These are phyloP conservation scores for Drosophila glabriapex DNA, from an alignment of 2,888 invertebrate species.

Conservation along the genomic window DNA sequence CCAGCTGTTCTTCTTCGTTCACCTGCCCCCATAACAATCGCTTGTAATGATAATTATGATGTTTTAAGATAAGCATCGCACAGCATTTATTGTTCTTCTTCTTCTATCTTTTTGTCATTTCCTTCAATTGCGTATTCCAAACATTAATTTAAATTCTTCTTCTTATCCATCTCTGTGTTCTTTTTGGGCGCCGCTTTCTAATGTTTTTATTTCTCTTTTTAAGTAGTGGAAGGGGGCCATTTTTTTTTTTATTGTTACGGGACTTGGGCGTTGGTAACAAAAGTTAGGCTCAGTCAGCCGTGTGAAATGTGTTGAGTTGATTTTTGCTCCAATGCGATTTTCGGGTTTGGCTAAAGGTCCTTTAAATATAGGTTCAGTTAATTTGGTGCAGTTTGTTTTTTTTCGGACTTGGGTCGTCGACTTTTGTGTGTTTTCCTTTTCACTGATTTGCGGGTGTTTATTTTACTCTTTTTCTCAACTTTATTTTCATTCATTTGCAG, in stretches of 20 bases:
- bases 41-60: slow-evolving; percentile 50
- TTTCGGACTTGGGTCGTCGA: slow-evolving; percentile 11
- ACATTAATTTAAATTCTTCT: slow-evolving; percentile 55
- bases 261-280: slow-evolving; percentile 34
- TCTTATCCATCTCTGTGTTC: slow-evolving; percentile 23
- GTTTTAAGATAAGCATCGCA: slow-evolving; percentile 50
- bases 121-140: slow-evolving; percentile 43
- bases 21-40: slow-evolving; percentile 40
- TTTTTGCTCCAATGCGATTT: slow-evolving; percentile 62
- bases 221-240: not conserved
- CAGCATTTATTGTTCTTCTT: slow-evolving; percentile 29
- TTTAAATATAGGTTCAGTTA: slow-evolving; percentile 55
- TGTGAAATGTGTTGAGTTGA: slow-evolving; percentile 70
- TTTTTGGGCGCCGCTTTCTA: slow-evolving; percentile 15
- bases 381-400: slow-evolving; percentile 50
- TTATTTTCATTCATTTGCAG: slow-evolving; percentile 30
- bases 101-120: slow-evolving; percentile 30
- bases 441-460: slow-evolving; percentile 55
- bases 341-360: slow-evolving; percentile 29
- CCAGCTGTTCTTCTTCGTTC: slow-evolving; percentile 48
- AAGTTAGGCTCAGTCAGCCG: slow-evolving; percentile 73
- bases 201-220: slow-evolving; percentile 14
- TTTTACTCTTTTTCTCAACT: not conserved
- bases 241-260: not conserved
- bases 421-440: slow-evolving; percentile 49